These are phyloP conservation scores for Brachyalestes nurse DNA, from an alignment of 2,797 vertebrate species.

Conservation along the genomic window DNA sequence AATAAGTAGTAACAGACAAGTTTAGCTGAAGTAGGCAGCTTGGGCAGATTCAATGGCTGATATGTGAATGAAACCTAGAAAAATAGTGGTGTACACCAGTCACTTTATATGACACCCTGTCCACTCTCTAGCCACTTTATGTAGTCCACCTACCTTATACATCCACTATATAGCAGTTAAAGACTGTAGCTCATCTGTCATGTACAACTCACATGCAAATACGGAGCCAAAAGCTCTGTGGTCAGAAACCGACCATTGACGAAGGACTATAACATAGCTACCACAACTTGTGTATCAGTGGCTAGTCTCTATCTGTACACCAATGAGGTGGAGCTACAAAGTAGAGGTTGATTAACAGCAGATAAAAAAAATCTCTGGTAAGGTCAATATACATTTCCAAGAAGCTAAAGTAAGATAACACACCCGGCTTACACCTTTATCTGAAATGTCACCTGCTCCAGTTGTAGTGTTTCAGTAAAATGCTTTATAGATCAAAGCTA, in stretches of 20 bases:
- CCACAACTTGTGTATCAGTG: background rate
- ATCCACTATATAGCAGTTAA: background rate
- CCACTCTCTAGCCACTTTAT: background rate
- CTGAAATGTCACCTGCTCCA: background rate
- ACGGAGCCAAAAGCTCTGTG: background rate
- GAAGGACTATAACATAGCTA: background rate
- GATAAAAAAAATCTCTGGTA: background rate
- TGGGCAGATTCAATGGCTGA: background rate
- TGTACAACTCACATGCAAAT: background rate
- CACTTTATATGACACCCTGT: background rate
- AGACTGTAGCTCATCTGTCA: background rate
- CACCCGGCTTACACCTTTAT: background rate
- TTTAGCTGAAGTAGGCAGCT: background rate
- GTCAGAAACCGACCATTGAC: background rate
- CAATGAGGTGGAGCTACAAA: background rate
- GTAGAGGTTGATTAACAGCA: background rate
- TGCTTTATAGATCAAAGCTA: background rate
- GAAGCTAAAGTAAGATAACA: background rate
- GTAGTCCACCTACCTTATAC: background rate
- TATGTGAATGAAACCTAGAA: background rate
- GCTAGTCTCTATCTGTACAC: background rate
- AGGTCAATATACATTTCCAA: conserved; percentile 10
- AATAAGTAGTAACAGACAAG: background rate
- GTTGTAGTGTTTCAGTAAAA: conserved; percentile 12
- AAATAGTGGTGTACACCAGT: background rate